phyloP scores from a whole-genome alignment of 2,888 invertebrate genomes.

The Parascotia fuliginaria region DNA sequence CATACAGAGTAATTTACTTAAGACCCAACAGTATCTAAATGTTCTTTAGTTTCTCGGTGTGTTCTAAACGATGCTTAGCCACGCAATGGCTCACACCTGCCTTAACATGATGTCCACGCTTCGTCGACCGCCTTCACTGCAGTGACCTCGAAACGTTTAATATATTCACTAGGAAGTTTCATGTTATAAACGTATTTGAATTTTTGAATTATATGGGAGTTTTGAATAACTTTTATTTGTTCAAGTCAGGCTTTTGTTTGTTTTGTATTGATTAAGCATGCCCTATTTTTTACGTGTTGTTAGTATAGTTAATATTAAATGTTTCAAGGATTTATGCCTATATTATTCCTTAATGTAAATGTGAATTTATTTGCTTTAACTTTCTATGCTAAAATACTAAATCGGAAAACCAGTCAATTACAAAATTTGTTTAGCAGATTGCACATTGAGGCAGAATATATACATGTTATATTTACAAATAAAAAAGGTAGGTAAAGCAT shows the following conservation, averaged over 20 bases:
- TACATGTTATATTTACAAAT: no score
- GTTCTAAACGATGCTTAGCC: conserved; percentile 45
- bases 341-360: no score
- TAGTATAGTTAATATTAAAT: no score
- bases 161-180: conserved; percentile 26
- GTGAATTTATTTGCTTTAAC: no score
- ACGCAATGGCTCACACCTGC: conserved; percentile 65
- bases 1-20: neutral
- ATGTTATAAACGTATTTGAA: conserved; percentile 9
- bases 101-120: conserved; percentile 55
- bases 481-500: no score
- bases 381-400: no score
- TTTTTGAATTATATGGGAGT: neutral
- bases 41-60: conserved; percentile 19
- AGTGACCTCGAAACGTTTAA: conserved; percentile 48
- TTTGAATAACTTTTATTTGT: conserved; percentile 5
- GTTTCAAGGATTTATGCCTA: no score
- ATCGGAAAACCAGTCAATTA: no score
- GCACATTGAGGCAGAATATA: no score
- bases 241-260: neutral
- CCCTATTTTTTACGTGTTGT: no score
- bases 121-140: conserved; percentile 30
- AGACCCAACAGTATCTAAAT: conserved; percentile 8
- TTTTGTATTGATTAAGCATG: no score
- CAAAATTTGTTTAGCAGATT: no score